A percentile compares a stretch with the other conserved stretches of the same genome.
These are phyloP conservation scores for Hemicentrotus pulcherrimus DNA, from an alignment of 35 echinoderm and acorn worm species.

Conservation along the genomic window DNA sequence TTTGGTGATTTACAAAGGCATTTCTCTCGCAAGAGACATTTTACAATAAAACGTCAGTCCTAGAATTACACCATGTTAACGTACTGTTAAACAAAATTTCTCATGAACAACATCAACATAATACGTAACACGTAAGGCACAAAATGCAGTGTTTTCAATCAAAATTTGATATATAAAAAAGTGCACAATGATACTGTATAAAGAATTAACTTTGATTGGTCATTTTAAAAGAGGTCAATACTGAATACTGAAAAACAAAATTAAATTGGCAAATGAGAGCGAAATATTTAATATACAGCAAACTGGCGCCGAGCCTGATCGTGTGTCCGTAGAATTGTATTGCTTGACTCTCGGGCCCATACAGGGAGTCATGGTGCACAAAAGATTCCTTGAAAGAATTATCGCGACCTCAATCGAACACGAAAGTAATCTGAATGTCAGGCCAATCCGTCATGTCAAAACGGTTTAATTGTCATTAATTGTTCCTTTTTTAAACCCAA, in stretches of 20 bases:
- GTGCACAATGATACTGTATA: not conserved
- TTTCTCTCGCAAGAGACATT: too few relatives aligned
- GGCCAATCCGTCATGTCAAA: not conserved
- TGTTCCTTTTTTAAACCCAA: conserved; percentile 1
- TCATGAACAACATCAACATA: too few relatives aligned
- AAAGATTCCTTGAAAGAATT: conserved; percentile 18
- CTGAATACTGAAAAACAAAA: not conserved
- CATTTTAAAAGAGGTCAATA: not conserved
- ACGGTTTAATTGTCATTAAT: conserved; percentile 38
- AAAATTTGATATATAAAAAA: not conserved
- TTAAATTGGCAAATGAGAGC: not conserved
- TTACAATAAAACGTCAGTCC: too few relatives aligned
- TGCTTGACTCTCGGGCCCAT: not conserved
- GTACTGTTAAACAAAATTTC: too few relatives aligned
- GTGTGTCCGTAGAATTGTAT: not conserved
- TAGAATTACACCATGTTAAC: too few relatives aligned
- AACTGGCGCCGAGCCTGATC: not conserved
- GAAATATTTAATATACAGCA: not conserved
- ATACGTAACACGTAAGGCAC: too few relatives aligned
- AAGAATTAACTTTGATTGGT: not conserved
- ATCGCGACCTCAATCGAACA: conserved; percentile 5
- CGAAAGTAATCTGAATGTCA: not conserved
- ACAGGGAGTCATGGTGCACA: not conserved
- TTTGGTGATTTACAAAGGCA: too few relatives aligned
- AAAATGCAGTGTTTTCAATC: too few relatives aligned